These are phyloP conservation scores for Lepeophtheirus salmonis DNA, from an alignment of 1,140 invertebrate genomes.

Conservation along the genomic window DNA sequence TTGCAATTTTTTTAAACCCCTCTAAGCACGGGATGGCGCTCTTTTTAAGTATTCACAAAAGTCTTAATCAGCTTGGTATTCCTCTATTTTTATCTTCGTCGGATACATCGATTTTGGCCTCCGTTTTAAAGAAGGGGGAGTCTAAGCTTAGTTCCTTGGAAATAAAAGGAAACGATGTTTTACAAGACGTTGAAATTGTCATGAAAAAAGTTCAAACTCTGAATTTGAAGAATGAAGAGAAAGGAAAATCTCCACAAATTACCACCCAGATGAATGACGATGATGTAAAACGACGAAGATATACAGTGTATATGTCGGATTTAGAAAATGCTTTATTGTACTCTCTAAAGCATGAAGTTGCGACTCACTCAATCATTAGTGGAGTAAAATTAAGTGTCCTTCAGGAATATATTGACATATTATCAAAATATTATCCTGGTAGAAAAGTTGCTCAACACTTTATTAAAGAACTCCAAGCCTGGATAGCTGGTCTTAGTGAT, in stretches of 20 bases:
- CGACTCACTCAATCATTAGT: constrained; percentile 41
- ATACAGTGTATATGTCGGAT: constrained; percentile 56
- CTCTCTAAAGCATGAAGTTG: constrained; percentile 58
- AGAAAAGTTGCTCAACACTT: constrained; percentile 41
- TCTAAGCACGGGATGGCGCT: background rate
- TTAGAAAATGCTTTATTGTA: constrained; percentile 61
- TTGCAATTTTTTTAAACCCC: background rate
- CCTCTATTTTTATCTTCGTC: background rate
- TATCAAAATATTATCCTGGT: constrained; percentile 52
- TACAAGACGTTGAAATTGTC: background rate
- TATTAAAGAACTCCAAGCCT: constrained; percentile 35
- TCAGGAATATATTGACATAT: constrained; percentile 44
- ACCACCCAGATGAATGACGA: background rate
- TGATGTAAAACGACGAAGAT: constrained; percentile 17
- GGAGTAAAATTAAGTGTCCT: constrained; percentile 49
- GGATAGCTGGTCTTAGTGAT: constrained; percentile 28
- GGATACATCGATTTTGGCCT: background rate
- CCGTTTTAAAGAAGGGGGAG: background rate
- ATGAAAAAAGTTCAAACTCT: background rate
- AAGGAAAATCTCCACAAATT: background rate
- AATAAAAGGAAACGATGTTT: background rate
- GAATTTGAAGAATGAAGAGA: background rate
- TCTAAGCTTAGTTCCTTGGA: background rate
- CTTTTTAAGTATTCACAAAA: background rate
- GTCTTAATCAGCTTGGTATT: background rate